Conservation (phyloP, 2,888 invertebrate species). For the Nomada hirtipes region DNA sequence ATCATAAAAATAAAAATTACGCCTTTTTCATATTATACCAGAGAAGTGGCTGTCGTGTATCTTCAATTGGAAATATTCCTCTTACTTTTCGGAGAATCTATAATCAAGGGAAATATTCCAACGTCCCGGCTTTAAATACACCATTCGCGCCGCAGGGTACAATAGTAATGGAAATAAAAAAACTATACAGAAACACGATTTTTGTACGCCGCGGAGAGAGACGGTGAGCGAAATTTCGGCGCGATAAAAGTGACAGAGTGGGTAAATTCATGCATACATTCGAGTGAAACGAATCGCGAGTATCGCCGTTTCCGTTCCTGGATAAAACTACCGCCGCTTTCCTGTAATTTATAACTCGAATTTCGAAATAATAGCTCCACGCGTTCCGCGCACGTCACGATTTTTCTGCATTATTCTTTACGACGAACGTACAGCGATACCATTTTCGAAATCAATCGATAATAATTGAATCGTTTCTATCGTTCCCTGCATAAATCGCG, state of each 20-base stretch:
- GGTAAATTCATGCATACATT: slow-evolving; percentile 19
- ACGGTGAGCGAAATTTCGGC: slow-evolving; percentile 17
- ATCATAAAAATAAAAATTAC: neutral
- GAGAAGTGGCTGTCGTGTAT: neutral
- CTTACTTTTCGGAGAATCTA: neutral
- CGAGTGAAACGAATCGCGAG: slow-evolving; percentile 30
- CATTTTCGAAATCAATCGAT: neutral
- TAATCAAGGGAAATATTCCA: slow-evolving; percentile 4
- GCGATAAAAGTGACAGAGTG: slow-evolving; percentile 38
- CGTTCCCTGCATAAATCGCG: too few species aligned
- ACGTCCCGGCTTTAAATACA: neutral
- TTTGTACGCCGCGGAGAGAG: neutral
- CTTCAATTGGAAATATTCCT: neutral
- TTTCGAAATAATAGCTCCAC: slow-evolving; percentile 12
- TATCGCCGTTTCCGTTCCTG: slow-evolving; percentile 9
- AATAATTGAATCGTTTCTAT: neutral
- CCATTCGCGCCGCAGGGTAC: neutral
- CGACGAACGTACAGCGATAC: too few species aligned
- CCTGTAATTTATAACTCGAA: slow-evolving; percentile 34
- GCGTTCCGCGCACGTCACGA: neutral
- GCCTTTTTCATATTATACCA: neutral
- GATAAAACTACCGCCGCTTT: slow-evolving; percentile 4
- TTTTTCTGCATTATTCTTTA: neutral
- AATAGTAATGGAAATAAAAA: neutral
- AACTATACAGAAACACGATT: neutral